Conservation (phyloP, 2,797 vertebrate genomes). For the Urosaurus nigricauda region DNA sequence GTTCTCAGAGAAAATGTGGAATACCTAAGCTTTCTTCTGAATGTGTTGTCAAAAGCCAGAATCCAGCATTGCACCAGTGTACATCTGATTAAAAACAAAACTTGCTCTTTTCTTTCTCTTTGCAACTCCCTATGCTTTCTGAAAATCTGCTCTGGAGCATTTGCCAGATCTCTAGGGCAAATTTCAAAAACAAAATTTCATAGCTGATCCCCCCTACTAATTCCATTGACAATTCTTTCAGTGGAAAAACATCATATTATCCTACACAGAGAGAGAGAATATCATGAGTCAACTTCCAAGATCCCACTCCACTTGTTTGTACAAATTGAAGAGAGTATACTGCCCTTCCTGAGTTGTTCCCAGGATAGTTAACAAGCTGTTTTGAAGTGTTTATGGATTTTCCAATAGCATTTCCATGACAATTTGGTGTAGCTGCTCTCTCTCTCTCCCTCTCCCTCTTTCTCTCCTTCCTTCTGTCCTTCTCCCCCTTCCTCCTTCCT, state of each 20-base stretch:
- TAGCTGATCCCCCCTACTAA: not conserved
- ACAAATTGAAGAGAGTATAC: not conserved
- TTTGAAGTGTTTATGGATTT: constrained; percentile 1
- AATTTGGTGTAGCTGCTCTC: not conserved
- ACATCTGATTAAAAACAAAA: not conserved
- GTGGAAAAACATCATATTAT: not conserved
- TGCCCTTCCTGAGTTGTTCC: not conserved
- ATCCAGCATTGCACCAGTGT: not conserved
- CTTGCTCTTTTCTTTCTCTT: not conserved
- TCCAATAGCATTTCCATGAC: not conserved
- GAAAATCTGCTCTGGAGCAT: no score
- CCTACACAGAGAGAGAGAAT: not conserved
- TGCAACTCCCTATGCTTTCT: not conserved
- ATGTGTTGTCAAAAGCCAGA: not conserved
- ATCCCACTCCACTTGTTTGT: no score
- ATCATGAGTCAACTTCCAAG: not conserved
- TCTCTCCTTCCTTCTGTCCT: not conserved
- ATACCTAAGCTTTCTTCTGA: not conserved
- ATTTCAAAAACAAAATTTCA: not conserved
- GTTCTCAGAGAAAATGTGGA: not conserved
- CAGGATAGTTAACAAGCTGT: not conserved
- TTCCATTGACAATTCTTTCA: not conserved
- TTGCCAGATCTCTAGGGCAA: not conserved
- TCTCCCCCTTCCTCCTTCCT: not conserved
- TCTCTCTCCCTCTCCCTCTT: not conserved